These are phyloP conservation scores for Merops nubicus DNA, from an alignment of 2,113 vertebrate species.

Conservation along the genomic window DNA sequence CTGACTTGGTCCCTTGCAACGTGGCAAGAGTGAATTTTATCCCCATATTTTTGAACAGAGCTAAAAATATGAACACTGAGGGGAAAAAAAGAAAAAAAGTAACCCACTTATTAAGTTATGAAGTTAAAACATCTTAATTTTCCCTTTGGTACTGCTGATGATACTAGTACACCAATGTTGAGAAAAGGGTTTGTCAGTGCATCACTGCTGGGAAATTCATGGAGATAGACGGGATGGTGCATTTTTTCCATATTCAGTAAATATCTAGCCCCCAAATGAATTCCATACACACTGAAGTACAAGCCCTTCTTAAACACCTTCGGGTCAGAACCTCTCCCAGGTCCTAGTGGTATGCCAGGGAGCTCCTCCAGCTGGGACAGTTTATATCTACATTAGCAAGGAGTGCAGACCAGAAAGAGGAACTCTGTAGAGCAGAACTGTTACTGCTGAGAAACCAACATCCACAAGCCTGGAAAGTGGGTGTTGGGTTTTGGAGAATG, in stretches of 20 bases:
- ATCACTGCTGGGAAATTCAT: background rate
- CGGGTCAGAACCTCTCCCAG: background rate
- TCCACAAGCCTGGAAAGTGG: background rate
- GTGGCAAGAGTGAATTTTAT: conserved; percentile 21
- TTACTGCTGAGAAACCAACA: background rate
- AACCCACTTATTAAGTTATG: background rate
- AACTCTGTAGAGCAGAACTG: background rate
- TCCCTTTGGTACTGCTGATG: background rate
- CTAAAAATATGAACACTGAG: conserved; percentile 13
- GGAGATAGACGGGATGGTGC: background rate
- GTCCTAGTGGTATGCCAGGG: background rate
- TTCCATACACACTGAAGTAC: background rate
- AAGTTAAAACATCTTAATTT: conserved; percentile 4
- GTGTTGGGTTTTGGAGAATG: background rate
- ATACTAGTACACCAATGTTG: background rate
- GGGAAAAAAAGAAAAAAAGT: fast-evolving
- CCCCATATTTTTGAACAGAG: background rate
- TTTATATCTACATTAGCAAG: background rate
- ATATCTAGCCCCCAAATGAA: background rate
- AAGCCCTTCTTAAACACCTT: background rate
- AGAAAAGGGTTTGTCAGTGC: background rate
- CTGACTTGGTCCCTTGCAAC: conserved; percentile 25
- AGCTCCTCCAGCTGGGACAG: background rate
- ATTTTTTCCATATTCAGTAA: background rate
- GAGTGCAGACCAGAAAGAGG: background rate